Percentiles rank a stretch among this genome's conserved stretches.
These are phyloP conservation scores for Vimba vimba DNA, from an alignment of 2,113 vertebrate species.

Conservation along the genomic window DNA sequence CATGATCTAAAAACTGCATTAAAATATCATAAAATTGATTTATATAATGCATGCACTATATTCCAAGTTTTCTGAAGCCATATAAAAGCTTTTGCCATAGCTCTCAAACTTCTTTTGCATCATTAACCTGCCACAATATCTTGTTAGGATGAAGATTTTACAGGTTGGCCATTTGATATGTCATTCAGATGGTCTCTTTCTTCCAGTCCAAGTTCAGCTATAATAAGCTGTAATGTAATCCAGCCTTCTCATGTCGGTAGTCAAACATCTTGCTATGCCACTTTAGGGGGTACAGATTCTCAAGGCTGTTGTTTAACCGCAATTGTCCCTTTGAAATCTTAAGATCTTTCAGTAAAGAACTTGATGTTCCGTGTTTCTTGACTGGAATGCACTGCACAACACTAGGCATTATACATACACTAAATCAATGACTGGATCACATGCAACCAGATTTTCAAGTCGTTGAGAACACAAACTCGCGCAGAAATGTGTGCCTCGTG, in stretches of 20 bases:
- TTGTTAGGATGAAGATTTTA: not conserved
- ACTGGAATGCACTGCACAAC: no score
- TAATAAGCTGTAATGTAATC: not conserved
- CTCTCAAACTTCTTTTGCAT: not conserved
- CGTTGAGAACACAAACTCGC: no score
- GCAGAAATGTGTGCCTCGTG: no score
- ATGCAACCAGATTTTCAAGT: no score
- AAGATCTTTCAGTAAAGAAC: not conserved
- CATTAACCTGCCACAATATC: not conserved
- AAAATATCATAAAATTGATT: not conserved
- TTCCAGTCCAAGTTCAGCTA: not conserved
- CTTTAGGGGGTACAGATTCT: not conserved
- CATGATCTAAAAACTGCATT: not conserved
- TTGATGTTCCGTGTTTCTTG: not conserved
- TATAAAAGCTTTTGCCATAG: not conserved
- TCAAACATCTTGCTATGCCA: not conserved
- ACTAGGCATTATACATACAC: no score
- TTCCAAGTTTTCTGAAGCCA: not conserved
- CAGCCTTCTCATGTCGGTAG: not conserved
- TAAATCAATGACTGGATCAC: no score
- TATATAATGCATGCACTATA: not conserved
- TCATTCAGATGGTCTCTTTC: not conserved
- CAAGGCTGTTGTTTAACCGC: not conserved
- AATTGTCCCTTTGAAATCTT: not conserved
- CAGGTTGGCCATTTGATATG: not conserved